phyloP scores from a whole-genome alignment of 30 jellyfish, hydroid and myxozoan genomes.

The Clytia hemisphaerica region DNA sequence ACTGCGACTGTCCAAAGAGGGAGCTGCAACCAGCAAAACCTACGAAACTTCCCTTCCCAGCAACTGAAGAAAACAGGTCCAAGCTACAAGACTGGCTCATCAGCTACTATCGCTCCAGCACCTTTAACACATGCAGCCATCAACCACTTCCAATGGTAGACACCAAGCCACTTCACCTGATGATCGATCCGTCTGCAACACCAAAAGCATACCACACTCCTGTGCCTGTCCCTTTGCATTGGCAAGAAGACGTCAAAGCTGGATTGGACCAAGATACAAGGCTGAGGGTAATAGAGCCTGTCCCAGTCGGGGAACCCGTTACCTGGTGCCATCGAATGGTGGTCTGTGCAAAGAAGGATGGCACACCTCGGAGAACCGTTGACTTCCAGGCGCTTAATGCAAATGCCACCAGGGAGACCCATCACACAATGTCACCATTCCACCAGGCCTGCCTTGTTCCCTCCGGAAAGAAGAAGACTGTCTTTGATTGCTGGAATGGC shows the following conservation, averaged over 20 bases:
- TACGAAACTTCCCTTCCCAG: constrained; percentile 20
- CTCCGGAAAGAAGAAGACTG: too few relatives aligned
- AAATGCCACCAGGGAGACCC: constrained; percentile 29
- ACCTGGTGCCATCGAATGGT: constrained; percentile 44
- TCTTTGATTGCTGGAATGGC: constrained; percentile 12
- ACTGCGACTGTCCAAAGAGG: constrained; percentile 1
- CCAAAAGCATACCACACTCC: constrained; percentile 34
- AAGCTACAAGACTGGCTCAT: constrained; percentile 9
- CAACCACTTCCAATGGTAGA: constrained; percentile 10
- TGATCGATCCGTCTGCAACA: constrained; percentile 15
- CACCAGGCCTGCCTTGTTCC: constrained; percentile 27
- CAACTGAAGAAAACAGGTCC: not conserved
- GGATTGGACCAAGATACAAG: constrained; percentile 39
- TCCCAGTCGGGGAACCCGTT: constrained; percentile 32
- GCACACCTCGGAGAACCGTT: constrained; percentile 38
- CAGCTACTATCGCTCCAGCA: constrained; percentile 14
- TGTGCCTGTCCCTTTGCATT: constrained; percentile 20
- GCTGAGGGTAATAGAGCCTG: constrained; percentile 36
- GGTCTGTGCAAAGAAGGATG: constrained; percentile 19
- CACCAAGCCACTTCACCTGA: constrained; percentile 18
- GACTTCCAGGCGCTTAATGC: constrained; percentile 37
- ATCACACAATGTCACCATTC: constrained; percentile 46
- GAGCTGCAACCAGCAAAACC: constrained; percentile 17
- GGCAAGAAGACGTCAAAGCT: constrained; percentile 43
- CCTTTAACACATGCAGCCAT: not conserved